Base-by-base conservation (phyloP, 2,797 vertebrate genomes). In the Geotrypetes seraphini region DNA sequence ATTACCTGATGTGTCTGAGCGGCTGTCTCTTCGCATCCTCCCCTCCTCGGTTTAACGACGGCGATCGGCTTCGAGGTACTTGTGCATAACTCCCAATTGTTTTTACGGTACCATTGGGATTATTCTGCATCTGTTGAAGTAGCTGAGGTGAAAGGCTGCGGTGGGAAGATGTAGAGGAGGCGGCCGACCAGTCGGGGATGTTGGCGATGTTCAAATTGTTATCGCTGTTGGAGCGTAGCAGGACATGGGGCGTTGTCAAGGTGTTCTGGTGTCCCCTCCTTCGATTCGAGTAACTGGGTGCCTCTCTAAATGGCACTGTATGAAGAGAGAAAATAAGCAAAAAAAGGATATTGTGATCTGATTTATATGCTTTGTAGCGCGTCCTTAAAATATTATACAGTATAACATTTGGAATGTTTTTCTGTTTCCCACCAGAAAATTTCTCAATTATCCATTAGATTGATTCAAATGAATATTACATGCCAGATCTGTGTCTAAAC, bases 211-310 rank as follows among this genome's bases (percentile, higher is more conserved):
- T 78, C 30, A 96, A 82, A 66, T 91, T 92, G 79, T 91, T 96
- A 75, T 97, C 94, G 1, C 92, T 96, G 78, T 95, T 96, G 65
- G 93, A 97, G 37, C 91, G 89, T 39, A 96, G 87, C 44, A 97
- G 77, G 54, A 92, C 79, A 40, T 90, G 84, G 9, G 92, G 90
- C 7, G 91, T 83, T 8, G 87, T 73, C 33, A 96, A 66, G 13
- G 85, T 88, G 73, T 61, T 83, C 4, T 80, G 83, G 9, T 79
- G 85, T 49, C 86, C 81, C 69, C 88, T 78, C 35, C 86, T 83
- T 51, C 85, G 82, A 31, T 87, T 89, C 36, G 92, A 92, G 64
- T 92, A 95, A 6, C 88, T 81, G 19, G 93, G 93, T 54, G 87
- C 86, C 85, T 96, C 94, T 16, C 83, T 81, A 73, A 98, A 96